phyloP scores from a whole-genome alignment of 2,797 vertebrate genomes.

The Scyliorhinus canicula region DNA sequence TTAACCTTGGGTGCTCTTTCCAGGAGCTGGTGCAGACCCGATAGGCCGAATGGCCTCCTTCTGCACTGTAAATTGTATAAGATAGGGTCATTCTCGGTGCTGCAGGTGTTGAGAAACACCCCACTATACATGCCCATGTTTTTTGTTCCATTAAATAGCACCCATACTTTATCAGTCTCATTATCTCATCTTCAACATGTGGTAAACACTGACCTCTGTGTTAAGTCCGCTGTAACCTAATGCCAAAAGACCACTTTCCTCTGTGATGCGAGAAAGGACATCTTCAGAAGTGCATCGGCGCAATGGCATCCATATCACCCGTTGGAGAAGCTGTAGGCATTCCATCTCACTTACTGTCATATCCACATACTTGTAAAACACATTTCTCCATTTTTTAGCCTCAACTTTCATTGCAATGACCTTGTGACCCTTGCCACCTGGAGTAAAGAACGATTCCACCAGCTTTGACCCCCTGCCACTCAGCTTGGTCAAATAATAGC shows the following conservation, averaged over 20 bases:
- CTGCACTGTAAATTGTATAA: too few species aligned
- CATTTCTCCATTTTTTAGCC: not conserved
- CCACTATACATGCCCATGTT: too few species aligned
- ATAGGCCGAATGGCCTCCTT: too few species aligned
- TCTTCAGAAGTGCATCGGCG: constrained; percentile 18
- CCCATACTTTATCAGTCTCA: not conserved
- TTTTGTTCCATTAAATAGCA: too few species aligned
- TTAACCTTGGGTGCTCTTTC: too few species aligned
- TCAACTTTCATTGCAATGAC: not conserved
- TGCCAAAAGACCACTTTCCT: constrained; percentile 13
- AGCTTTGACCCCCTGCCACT: constrained; percentile 6
- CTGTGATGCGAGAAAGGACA: constrained; percentile 19
- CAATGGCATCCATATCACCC: constrained; percentile 20
- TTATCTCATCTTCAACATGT: not conserved
- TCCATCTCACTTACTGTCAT: constrained; percentile 24
- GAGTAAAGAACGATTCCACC: not conserved
- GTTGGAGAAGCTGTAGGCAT: not conserved
- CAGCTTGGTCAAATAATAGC: constrained; percentile 18
- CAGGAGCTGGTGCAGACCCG: too few species aligned
- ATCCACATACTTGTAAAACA: constrained; percentile 16
- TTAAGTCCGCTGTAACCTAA: not conserved
- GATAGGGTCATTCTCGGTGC: too few species aligned
- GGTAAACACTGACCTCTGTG: not conserved
- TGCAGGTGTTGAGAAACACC: too few species aligned
- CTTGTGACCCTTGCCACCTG: not conserved